phyloP scores from a whole-genome alignment of 2,797 vertebrate genomes.

The Nasua narica region DNA sequence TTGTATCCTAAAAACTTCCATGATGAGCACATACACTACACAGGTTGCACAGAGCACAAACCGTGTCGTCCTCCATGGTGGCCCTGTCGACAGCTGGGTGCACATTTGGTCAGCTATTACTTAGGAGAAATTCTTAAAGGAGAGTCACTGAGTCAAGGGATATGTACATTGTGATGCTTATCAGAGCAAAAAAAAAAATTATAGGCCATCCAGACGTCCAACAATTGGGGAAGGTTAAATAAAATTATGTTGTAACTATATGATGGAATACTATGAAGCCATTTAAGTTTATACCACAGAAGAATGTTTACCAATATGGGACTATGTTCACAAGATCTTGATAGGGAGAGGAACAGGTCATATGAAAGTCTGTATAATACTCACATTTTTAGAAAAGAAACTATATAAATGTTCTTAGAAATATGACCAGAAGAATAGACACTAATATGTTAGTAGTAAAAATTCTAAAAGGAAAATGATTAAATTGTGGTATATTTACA shows the following conservation, averaged over 20 bases:
- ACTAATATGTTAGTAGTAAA: constrained; percentile 16
- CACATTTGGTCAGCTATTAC: constrained; percentile 6
- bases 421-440: neutral
- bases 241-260: neutral
- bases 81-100: neutral
- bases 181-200: neutral
- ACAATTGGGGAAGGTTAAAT: neutral
- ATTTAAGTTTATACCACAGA: neutral
- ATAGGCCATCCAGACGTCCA: neutral
- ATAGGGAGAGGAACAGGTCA: neutral
- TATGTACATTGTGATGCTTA: neutral
- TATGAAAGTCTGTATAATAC: neutral
- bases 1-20: neutral
- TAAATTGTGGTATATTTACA: neutral
- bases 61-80: neutral
- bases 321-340: neutral
- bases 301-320: neutral
- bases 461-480: neutral
- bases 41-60: neutral
- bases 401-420: neutral
- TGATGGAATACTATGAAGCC: neutral
- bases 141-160: neutral
- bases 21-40: neutral
- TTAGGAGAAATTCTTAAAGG: constrained; percentile 7
- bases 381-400: neutral